Percentiles rank a stretch among this genome's conserved stretches.
These are phyloP conservation scores for Galerucella pusilla DNA, from an alignment of 2,888 invertebrate species.

Conservation along the genomic window DNA sequence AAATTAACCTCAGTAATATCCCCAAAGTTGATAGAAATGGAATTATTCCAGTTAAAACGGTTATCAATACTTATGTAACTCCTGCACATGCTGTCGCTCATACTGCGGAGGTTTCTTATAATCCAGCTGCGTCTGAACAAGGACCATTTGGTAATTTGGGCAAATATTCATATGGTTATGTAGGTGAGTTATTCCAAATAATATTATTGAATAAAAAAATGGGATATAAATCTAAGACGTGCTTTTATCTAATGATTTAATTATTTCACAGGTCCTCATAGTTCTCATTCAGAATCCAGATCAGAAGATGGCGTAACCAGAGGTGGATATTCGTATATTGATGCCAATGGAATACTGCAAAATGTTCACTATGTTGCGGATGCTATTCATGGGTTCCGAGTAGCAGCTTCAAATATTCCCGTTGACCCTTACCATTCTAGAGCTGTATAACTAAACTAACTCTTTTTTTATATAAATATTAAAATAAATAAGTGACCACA, in stretches of 20 bases:
- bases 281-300: conserved; percentile 73
- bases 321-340: conserved; percentile 77
- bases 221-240: too few relatives aligned
- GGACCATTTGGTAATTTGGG: conserved; percentile 65
- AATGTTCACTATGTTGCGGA: conserved; percentile 75
- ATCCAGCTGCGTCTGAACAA: conserved; percentile 39
- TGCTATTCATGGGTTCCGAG: conserved; percentile 73
- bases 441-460: not conserved
- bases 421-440: conserved; percentile 43
- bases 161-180: conserved; percentile 72
- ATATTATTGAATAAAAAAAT: too few relatives aligned
- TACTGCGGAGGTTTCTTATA: conserved; percentile 50
- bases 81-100: conserved; percentile 47
- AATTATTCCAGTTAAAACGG: conserved; percentile 45
- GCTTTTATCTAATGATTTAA: too few relatives aligned
- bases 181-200: conserved; percentile 54
- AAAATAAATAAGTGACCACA: conserved; percentile 22
- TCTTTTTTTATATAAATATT: not conserved
- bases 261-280: conserved; percentile 66
- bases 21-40: conserved; percentile 44
- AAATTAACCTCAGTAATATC: conserved; percentile 53
- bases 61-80: conserved; percentile 12
- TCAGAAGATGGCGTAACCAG: conserved; percentile 72
- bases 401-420: conserved; percentile 74
- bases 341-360: conserved; percentile 74